These are phyloP conservation scores for Drosophila anomalata DNA, from an alignment of 2,888 invertebrate species.

Conservation along the genomic window DNA sequence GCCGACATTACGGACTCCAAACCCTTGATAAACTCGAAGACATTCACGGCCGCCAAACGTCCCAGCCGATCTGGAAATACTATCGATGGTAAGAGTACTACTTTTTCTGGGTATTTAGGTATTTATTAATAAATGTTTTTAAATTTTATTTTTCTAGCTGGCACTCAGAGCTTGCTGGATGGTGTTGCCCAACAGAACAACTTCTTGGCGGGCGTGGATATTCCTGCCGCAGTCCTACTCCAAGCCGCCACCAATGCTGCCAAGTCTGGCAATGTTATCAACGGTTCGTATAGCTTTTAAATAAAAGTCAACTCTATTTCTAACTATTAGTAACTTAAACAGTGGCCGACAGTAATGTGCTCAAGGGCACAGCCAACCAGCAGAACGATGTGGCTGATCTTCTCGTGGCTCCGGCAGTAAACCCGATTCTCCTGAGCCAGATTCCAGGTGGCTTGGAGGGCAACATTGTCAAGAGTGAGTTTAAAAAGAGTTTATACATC, in stretches of 20 bases:
- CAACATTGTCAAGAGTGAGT: not conserved
- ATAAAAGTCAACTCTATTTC: not conserved
- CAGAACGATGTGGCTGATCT: not conserved
- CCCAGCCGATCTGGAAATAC: conserved; percentile 23
- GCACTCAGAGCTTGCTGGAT: not conserved
- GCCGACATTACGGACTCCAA: conserved; percentile 23
- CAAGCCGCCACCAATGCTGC: not conserved
- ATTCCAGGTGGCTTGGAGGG: not conserved
- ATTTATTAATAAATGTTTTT: not conserved
- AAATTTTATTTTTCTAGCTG: not conserved
- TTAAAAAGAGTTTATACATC: not conserved
- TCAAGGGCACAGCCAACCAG: not conserved
- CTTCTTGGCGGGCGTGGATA: not conserved
- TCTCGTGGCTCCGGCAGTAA: not conserved
- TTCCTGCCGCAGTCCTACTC: not conserved
- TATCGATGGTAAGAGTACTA: not conserved
- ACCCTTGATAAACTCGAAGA: not conserved
- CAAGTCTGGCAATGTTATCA: not conserved
- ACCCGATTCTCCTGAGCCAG: not conserved
- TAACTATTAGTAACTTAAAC: not conserved
- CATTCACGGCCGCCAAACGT: conserved; percentile 46
- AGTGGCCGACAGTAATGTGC: not conserved
- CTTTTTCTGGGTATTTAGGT: too few species aligned
- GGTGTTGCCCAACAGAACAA: not conserved
- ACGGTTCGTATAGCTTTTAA: not conserved